A percentile compares a stretch with the other conserved stretches of the same genome.
These are phyloP conservation scores for Baryphthengus martii DNA, from an alignment of 2,113 vertebrate species.

Conservation along the genomic window DNA sequence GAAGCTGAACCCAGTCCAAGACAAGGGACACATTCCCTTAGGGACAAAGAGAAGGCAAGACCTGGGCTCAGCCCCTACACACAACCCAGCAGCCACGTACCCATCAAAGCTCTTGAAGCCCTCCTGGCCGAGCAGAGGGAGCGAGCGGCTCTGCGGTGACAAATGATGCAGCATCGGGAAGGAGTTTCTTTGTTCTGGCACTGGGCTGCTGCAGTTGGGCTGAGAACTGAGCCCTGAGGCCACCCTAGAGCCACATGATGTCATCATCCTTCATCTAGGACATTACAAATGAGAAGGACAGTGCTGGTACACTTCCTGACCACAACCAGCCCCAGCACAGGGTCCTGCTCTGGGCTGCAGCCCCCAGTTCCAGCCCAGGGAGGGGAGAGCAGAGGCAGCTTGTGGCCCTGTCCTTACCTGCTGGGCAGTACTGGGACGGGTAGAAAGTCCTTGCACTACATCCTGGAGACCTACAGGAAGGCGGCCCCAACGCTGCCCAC, in stretches of 20 bases:
- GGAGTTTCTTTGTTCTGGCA: rapidly evolving
- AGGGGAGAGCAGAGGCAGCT: rapidly evolving
- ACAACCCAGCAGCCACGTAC: not conserved
- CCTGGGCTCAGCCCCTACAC: rapidly evolving
- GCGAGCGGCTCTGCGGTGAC: rapidly evolving
- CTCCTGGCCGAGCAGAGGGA: not conserved
- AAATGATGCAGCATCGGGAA: not conserved
- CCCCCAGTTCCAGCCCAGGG: not conserved
- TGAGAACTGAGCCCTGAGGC: not conserved
- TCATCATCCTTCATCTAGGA: not conserved
- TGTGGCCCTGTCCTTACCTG: not conserved
- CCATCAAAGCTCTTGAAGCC: not conserved
- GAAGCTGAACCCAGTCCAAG: rapidly evolving
- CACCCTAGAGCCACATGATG: not conserved
- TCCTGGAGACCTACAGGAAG: not conserved
- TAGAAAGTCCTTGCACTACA: not conserved
- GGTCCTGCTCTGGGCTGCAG: not conserved
- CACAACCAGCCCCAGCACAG: not conserved
- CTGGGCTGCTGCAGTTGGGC: not conserved
- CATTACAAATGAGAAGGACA: rapidly evolving
- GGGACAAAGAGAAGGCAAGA: rapidly evolving
- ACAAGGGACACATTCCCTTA: rapidly evolving
- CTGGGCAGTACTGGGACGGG: not conserved
- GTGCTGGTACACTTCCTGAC: rapidly evolving
- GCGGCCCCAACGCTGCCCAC: not conserved